Evolutionary conservation across 2,888 invertebrate species (phyloP).

Genomic region (Caenorhabditis becei): DNA sequence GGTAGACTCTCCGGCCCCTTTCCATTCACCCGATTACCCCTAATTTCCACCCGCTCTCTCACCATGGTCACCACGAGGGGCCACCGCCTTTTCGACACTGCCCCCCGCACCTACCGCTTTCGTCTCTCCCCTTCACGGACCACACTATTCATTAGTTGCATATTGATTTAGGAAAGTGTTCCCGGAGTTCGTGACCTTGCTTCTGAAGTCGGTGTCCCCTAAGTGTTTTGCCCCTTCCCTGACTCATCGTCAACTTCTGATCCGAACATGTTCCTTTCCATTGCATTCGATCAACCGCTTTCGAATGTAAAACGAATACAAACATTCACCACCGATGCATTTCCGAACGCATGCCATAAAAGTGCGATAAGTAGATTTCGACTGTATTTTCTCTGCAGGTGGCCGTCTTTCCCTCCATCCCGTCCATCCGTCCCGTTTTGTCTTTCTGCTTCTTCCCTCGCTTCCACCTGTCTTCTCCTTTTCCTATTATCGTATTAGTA

Average conservation of each 20-base stretch:
- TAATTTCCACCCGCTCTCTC: constrained; percentile 40
- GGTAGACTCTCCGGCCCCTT: neutral
- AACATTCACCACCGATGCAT: constrained; percentile 13
- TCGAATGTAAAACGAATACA: constrained; percentile 7
- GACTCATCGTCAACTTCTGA: neutral
- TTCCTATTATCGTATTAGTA: constrained; percentile 41
- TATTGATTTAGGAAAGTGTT: constrained; percentile 10
- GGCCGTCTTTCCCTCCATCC: constrained; percentile 4
- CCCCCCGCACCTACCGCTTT: constrained; percentile 23
- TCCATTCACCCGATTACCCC: constrained; percentile 44
- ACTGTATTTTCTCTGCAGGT: constrained; percentile 38
- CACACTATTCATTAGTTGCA: constrained; percentile 26
- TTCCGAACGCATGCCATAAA: constrained; percentile 43
- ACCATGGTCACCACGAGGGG: constrained; percentile 29
- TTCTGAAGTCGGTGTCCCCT: neutral
- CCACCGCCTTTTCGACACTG: constrained; percentile 17
- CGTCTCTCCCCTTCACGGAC: neutral
- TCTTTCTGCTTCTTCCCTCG: constrained; percentile 9
- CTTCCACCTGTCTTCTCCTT: constrained; percentile 11
- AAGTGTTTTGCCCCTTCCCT: neutral
- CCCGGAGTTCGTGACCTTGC: neutral
- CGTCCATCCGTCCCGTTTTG: constrained; percentile 6
- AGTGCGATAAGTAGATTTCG: constrained; percentile 48
- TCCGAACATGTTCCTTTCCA: neutral
- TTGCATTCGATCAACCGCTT: neutral